Percentiles rank a stretch among this genome's conserved stretches.
Evolutionary conservation across 2,113 vertebrate species (phyloP).

Genomic region (Nothoprocta pentlandii): DNA sequence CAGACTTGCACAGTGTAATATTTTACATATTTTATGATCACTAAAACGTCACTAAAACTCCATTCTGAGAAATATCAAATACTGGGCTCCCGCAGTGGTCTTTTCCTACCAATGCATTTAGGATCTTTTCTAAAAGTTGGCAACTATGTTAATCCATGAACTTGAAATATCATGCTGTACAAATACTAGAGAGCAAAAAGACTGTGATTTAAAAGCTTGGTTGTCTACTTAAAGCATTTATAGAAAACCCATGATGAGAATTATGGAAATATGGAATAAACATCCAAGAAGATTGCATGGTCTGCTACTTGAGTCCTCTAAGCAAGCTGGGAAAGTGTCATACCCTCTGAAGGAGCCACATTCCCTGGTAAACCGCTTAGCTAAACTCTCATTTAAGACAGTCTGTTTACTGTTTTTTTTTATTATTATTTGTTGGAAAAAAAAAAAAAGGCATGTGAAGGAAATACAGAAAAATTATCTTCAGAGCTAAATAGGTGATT

Average conservation of each 20-base stretch:
- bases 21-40: background rate
- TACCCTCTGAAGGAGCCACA: background rate
- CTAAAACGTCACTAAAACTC: background rate
- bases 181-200: background rate
- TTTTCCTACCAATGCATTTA: background rate
- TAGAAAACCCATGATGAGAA: slow-evolving; percentile 32
- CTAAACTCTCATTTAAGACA: slow-evolving; percentile 7
- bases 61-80: background rate
- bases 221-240: slow-evolving; percentile 52
- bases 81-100: background rate
- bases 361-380: slow-evolving; percentile 45
- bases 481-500: background rate
- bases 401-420: slow-evolving; percentile 25
- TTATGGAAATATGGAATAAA: slow-evolving; percentile 43
- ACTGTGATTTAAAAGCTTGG: slow-evolving; percentile 33
- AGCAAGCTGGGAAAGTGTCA: background rate
- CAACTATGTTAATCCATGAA: background rate
- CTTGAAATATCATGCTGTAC: slow-evolving; percentile 17
- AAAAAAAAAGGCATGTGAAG: slow-evolving; percentile 35
- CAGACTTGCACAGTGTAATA: background rate
- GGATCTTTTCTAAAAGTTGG: slow-evolving; percentile 1
- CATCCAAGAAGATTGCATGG: slow-evolving; percentile 16
- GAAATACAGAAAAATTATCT: background rate
- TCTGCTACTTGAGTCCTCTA: slow-evolving; percentile 15
- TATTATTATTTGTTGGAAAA: slow-evolving; percentile 6